A percentile compares a stretch with the other conserved stretches of the same genome.
Conservation (phyloP, 2,113 vertebrate species). For the Paradoxurus hermaphroditus region DNA sequence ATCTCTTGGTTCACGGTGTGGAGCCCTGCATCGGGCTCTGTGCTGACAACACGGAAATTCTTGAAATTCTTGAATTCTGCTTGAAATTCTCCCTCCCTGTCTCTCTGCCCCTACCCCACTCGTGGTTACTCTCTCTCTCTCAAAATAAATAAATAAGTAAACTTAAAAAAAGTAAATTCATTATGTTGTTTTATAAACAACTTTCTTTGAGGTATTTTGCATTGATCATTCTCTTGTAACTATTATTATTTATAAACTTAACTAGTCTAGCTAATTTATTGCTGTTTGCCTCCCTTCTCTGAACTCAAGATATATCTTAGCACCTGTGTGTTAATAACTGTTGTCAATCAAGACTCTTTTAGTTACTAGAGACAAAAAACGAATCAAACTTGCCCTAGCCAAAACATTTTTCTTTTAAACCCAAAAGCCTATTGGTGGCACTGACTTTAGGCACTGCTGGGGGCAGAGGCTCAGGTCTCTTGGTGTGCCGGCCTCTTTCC, state of each 20-base stretch:
- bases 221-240: neutral
- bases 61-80: no score
- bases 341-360: neutral
- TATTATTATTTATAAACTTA: neutral
- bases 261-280: neutral
- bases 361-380: neutral
- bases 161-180: neutral
- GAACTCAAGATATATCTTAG: neutral
- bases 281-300: neutral
- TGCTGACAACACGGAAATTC: no score
- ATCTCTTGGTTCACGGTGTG: no score
- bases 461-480: neutral
- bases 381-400: neutral
- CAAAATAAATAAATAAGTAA: no score
- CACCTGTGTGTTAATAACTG: neutral
- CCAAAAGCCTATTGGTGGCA: neutral
- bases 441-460: neutral
- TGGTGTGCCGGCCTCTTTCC: neutral
- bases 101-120: no score
- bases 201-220: neutral
- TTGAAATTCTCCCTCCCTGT: no score
- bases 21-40: no score
- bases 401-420: neutral
- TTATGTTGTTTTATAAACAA: neutral
- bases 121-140: no score